Evolutionary conservation across 2,797 vertebrate species (phyloP), one percentile per base, ranked within the genome.

Genomic region (Poecilia gillii): DNA sequence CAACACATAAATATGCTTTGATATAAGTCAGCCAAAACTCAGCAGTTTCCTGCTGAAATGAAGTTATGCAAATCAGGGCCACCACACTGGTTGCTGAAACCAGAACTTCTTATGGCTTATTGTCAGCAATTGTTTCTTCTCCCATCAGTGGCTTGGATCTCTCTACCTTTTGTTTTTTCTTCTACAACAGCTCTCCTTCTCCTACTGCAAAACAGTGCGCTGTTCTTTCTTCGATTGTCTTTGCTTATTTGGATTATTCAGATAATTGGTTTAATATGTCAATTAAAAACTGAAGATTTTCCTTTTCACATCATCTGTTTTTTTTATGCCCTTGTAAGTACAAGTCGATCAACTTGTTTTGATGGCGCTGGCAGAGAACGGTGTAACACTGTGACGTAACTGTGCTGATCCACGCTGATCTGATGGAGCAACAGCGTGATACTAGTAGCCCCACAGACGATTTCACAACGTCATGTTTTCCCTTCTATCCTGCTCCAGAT

Each of bases 391-490:
- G 90, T 89, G 89, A 92, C 77, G 81, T 90, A 85, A 90, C 85
- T 75, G 62, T 73, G 45, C 47, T 76, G 72, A 41, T 81, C 64
- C 72, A 53, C 62, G 1, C 47, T 78, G 85, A 82, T 84, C 23
- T 18, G 81, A 89, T 91, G 90, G 84, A 81, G 89, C 88, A 93
- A 93, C 76, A 75, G 55, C 6, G 43, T 84, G 78, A 82, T 88
- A 83, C 83, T 73, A 75, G 85, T 74, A 82, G 74, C 39, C 64
- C 76, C 51, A 6, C 78, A 51, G 78, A 82, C 81, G 0, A 79
- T 92, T 94, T 93, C 89, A 83, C 90, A 94, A 93, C 81, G 59
- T 23, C 31, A 9, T 87, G 84, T 85, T 90, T 80, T 88, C 81
- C 41, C 46, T 49, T 31, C 84, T 75, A 77, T 81, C 75, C 83